phyloP scores from a whole-genome alignment of 2,888 invertebrate genomes.

The Electrophaes corylata region DNA sequence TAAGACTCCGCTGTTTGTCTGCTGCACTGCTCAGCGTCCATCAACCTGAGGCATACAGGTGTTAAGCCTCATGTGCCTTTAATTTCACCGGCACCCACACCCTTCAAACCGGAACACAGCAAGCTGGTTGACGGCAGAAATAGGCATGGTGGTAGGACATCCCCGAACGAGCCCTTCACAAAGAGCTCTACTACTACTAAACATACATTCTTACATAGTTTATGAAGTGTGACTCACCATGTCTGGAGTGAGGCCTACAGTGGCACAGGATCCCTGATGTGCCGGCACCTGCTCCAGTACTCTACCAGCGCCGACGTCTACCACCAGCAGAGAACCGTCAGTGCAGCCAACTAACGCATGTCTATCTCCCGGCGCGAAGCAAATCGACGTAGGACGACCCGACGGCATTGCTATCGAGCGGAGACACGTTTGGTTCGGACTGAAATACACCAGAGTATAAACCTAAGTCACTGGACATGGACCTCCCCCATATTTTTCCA shows the following conservation, averaged over 20 bases:
- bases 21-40: too few relatives aligned
- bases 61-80: too few relatives aligned
- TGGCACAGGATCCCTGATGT: constrained; percentile 92
- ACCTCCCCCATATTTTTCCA: too few relatives aligned
- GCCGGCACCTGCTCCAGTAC: constrained; percentile 93
- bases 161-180: too few relatives aligned
- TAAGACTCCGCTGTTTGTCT: too few relatives aligned
- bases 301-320: constrained; percentile 92
- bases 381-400: constrained; percentile 88
- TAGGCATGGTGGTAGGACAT: too few relatives aligned
- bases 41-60: too few relatives aligned
- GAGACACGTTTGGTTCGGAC: constrained; percentile 86
- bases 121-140: too few relatives aligned
- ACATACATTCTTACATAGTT: too few relatives aligned
- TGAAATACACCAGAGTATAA: constrained; percentile 31
- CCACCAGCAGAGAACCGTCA: constrained; percentile 91
- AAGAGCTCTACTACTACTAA: too few relatives aligned
- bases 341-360: constrained; percentile 95
- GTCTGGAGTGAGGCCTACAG: constrained; percentile 91
- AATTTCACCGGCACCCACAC: too few relatives aligned
- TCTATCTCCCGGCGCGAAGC: constrained; percentile 95
- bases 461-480: neutral
- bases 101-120: too few relatives aligned
- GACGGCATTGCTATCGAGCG: constrained; percentile 86
- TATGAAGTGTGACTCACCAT: constrained; percentile 87